Evolutionary conservation across 2,113 vertebrate genomes (phyloP).

Genomic region (Percopsis transmontana): DNA sequence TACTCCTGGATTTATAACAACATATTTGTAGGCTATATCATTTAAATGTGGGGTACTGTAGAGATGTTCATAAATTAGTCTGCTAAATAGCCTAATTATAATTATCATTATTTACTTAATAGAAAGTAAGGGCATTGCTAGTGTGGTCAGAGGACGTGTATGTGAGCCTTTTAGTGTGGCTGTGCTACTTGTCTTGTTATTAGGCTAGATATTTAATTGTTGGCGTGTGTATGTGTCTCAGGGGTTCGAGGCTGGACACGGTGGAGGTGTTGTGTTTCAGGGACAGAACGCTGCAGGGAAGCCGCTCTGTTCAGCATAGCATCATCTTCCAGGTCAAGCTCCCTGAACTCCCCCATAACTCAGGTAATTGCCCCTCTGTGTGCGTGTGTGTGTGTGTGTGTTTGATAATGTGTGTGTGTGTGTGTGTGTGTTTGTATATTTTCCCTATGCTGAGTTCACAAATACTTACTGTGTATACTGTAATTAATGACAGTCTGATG

Average conservation of each 20-base stretch:
- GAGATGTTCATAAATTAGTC: too few relatives aligned
- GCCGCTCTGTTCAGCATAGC: slow-evolving; percentile 87
- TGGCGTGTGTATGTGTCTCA: slow-evolving; percentile 53
- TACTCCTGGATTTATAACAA: too few relatives aligned
- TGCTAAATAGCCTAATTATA: too few relatives aligned
- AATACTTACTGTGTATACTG: neutral
- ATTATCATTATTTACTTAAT: too few relatives aligned
- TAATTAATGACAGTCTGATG: neutral
- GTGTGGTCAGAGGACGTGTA: neutral
- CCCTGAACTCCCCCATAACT: slow-evolving; percentile 76
- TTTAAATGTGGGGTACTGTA: too few relatives aligned
- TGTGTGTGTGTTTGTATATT: neutral
- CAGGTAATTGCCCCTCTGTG: slow-evolving; percentile 74
- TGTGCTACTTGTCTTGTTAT: neutral
- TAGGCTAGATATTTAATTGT: slow-evolving; percentile 8
- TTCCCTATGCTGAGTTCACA: neutral
- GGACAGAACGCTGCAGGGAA: slow-evolving; percentile 91
- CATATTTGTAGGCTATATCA: too few relatives aligned
- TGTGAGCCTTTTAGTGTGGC: neutral
- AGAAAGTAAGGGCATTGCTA: neutral
- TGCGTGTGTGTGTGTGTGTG: slow-evolving; percentile 2
- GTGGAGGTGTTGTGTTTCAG: slow-evolving; percentile 92
- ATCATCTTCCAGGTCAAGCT: slow-evolving; percentile 89
- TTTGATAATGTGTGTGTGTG: neutral
- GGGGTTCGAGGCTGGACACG: slow-evolving; percentile 81